Evolutionary conservation across 2,888 invertebrate species (phyloP), one percentile per base, ranked within the genome.

Genomic region (Capitulum mitella): DNA sequence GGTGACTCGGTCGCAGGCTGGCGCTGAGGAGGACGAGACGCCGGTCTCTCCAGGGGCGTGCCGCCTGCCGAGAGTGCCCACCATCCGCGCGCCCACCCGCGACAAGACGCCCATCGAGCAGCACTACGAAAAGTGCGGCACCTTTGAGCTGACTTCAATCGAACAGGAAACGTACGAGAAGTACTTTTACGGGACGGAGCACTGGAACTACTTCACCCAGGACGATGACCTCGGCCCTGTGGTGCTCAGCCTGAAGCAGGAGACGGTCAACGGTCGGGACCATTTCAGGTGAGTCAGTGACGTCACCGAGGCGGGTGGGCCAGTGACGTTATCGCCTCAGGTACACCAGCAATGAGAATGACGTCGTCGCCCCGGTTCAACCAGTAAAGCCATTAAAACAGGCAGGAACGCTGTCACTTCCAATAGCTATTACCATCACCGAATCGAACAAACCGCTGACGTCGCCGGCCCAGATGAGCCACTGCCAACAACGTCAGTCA

Each of bases 141-240:
- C 93, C 82, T 96, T 96, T 86, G 96, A 96, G 85, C 89, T 96
- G 82, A 96, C 95, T 22, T 94, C 95, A 14, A 95, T 96, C 77
- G 96, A 96, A 85, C 96, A 96, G 85, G 96, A 96, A 86, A 96
- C 95, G 0, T 96, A 95, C 85, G 96, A 96, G 84, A 94, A 93
- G 84, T 95, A 96, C 85, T 96, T 95, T 87, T 95, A 95, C 85
- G 93, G 94, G 40, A 92, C 93, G 1, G 95, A 96, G 84, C 95
- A 96, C 81, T 96, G 96, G 96, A 96, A 96, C 86, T 96, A 96
- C 86, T 96, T 96, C 85, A 95, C 95, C 46, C 95, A 94, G 85
- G 96, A 96, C 84, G 96, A 96, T 85, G 95, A 95, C 86, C 88
- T 96, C 64, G 96, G 96, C 0, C 96, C 96, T 26, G 94, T 96